Evolutionary conservation across 2,797 vertebrate species (phyloP).

Genomic region (Brachymystax lenok): DNA sequence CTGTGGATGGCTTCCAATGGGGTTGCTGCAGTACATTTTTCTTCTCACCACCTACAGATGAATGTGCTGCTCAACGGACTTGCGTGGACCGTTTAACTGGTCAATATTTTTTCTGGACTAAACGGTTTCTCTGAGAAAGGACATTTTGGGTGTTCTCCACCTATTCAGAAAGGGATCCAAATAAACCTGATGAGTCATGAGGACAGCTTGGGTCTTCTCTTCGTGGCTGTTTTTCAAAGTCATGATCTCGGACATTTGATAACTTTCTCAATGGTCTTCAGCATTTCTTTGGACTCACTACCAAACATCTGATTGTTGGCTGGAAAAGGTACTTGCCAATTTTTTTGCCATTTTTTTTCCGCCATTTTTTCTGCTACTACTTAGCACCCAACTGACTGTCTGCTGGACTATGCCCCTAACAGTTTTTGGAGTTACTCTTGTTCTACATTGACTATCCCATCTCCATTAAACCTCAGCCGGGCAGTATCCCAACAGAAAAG

Average conservation of each 20-base stretch:
- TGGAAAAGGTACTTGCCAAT: conserved; percentile 28
- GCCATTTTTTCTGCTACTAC: neutral
- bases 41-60: neutral
- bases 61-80: conserved; percentile 3
- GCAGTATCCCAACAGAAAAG: conserved; percentile 12
- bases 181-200: conserved; percentile 22
- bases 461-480: conserved; percentile 25
- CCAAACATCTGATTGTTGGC: conserved; percentile 2
- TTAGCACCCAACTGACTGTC: conserved; percentile 13
- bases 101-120: conserved; percentile 18
- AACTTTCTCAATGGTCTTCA: conserved; percentile 4
- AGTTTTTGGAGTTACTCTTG: conserved; percentile 39
- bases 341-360: neutral
- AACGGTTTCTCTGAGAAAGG: conserved; percentile 32
- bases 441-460: conserved; percentile 23
- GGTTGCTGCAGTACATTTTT: neutral
- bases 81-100: neutral
- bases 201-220: conserved; percentile 22
- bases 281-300: neutral
- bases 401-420: neutral
- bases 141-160: conserved; percentile 35
- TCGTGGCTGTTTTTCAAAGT: neutral
- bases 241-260: conserved; percentile 11
- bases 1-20: neutral
- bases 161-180: conserved; percentile 23